Conservation (phyloP, 1,140 invertebrate species). For the Drosophila tristis region DNA sequence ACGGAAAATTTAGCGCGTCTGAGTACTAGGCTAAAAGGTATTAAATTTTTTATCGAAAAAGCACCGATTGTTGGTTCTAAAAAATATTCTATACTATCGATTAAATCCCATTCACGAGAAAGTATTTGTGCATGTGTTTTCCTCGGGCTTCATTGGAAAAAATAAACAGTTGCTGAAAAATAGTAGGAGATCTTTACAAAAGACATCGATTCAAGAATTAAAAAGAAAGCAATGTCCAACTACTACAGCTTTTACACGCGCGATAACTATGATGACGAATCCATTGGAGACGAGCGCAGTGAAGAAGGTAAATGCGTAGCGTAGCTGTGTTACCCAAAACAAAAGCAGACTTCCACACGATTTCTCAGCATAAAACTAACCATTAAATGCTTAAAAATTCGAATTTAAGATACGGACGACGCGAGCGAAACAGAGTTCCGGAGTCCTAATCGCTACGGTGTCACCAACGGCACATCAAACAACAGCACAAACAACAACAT, state of each 20-base stretch:
- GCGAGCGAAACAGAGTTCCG: slow-evolving; percentile 95
- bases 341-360: neutral
- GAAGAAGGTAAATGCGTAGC: slow-evolving; percentile 61
- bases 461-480: slow-evolving; percentile 86
- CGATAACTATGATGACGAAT: slow-evolving; percentile 69
- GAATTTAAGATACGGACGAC: slow-evolving; percentile 92
- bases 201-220: neutral
- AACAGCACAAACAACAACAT: slow-evolving; percentile 47
- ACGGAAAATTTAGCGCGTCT: too few relatives aligned
- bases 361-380: neutral
- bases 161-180: slow-evolving; percentile 12
- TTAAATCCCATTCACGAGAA: too few relatives aligned
- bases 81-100: too few relatives aligned
- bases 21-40: too few relatives aligned
- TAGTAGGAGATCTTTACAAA: neutral
- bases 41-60: too few relatives aligned
- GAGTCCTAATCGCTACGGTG: slow-evolving; percentile 86
- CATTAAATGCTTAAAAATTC: neutral
- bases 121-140: slow-evolving; percentile 32
- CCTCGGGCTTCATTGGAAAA: slow-evolving; percentile 14
- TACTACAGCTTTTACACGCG: slow-evolving; percentile 63
- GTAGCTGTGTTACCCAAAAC: neutral
- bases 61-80: too few relatives aligned
- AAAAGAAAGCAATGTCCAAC: slow-evolving; percentile 47
- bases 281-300: slow-evolving; percentile 70